Conservation (phyloP, 2,888 invertebrate species). For the Drosophila hamatofila region DNA sequence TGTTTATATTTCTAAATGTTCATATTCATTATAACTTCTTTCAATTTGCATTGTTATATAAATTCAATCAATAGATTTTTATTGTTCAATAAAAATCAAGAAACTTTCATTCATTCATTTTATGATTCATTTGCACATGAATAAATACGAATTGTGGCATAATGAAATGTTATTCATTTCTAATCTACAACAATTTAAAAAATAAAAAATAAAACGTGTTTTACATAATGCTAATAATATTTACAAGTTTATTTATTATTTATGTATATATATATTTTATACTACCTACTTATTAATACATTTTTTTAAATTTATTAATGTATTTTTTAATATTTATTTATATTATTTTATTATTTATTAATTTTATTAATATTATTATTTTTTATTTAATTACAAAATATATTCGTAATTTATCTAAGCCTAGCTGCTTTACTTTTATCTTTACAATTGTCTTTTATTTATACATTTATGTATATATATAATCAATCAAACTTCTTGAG, state of each 20-base stretch:
- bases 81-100: not conserved
- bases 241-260: too few species aligned
- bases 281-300: too few species aligned
- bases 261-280: too few species aligned
- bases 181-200: not conserved
- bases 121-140: conserved; percentile 4
- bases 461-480: not conserved
- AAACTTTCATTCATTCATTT: not conserved
- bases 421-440: not conserved
- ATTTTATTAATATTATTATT: too few species aligned
- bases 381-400: too few species aligned
- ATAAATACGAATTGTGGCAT: not conserved
- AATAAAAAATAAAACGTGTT: not conserved
- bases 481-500: not conserved
- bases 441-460: not conserved
- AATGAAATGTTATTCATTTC: conserved; percentile 4
- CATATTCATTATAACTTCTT: not conserved
- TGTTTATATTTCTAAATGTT: not conserved
- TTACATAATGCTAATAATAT: not conserved
- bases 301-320: too few species aligned
- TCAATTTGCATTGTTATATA: not conserved
- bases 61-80: not conserved
- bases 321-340: too few species aligned
- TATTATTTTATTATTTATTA: too few species aligned
- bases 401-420: too few species aligned